Evolutionary conservation across 2,797 vertebrate genomes (phyloP), one percentile per base, ranked within the genome.

Genomic region (Paramormyrops hopkinsi): DNA sequence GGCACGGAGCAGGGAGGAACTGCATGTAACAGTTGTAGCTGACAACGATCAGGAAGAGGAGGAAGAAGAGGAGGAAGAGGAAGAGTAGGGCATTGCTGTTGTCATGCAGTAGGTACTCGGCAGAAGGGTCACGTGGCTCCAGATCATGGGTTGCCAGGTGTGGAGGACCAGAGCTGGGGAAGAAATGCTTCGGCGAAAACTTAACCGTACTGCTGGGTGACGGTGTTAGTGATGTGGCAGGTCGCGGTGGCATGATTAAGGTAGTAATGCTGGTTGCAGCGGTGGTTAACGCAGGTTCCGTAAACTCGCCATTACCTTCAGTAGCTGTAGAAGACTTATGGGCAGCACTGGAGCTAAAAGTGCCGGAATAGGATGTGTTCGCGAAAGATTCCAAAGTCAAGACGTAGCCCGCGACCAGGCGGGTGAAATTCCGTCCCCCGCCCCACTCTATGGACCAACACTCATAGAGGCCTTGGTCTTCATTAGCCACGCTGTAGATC

Each of bases 21-120:
- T 97, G 98, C 96, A 97, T 98, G 95, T 99, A 99, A 92, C 98
- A 99, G 95, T 99, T 99, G 94, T 99, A 99, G 25, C 92, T 94
- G 29, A 99, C 41, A 0, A 97, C 96, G 2, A 95, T 94, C 91
- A 98, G 91, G 93, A 98, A 99, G 46, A 99, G 96, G 22, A 97
- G 69, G 88, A 98, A 99, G 92, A 98, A 97, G 86, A 98, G 95
- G 44, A 99, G 95, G 88, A 98, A 97, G 92, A 99, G 97, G 22
- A 95, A 95, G 92, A 99, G 97, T 91, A 99, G 95, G 50, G 98
- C 95, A 0, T 89, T 91, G 86, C 93, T 94, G 93, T 97, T 97
- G 17, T 97, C 96, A 73, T 95, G 95, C 93, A 97, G 96, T 88
- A 99, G 92, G 90, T 98, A 98, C 93, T 97, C 94, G 0, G 96